Percentiles rank a stretch among this genome's conserved stretches.
Conservation (phyloP, 1,140 invertebrate genomes). For the Saccostrea echinata region DNA sequence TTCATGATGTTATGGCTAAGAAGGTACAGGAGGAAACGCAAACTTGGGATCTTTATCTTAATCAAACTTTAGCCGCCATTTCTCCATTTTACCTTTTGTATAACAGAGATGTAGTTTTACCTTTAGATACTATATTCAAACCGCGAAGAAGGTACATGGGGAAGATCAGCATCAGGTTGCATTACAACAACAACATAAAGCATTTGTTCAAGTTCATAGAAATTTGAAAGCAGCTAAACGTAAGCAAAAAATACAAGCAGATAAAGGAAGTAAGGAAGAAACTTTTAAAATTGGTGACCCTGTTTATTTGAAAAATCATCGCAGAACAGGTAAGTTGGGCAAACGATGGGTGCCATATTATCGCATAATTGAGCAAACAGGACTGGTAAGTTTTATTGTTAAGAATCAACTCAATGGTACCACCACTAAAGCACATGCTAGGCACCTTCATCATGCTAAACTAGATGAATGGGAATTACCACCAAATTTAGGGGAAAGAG, state of each 20-base stretch:
- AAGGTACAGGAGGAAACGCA: neutral
- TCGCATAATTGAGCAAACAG: constrained; percentile 42
- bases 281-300: constrained; percentile 42
- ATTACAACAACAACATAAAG: constrained; percentile 46
- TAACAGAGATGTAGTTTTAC: constrained; percentile 46
- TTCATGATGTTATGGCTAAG: constrained; percentile 45
- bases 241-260: neutral
- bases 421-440: neutral
- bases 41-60: constrained; percentile 42
- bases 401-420: constrained; percentile 48
- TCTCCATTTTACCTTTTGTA: constrained; percentile 53
- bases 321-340: constrained; percentile 27
- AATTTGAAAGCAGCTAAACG: neutral
- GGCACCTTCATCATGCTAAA: constrained; percentile 36
- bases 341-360: constrained; percentile 46
- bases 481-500: neutral
- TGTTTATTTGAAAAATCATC: constrained; percentile 47
- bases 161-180: too few relatives aligned
- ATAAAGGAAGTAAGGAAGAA: constrained; percentile 5
- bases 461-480: constrained; percentile 33
- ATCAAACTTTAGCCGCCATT: constrained; percentile 50
- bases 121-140: constrained; percentile 47
- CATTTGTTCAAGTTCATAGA: constrained; percentile 22
- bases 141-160: constrained; percentile 46
- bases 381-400: constrained; percentile 41